Evolutionary conservation across 2,113 vertebrate genomes (phyloP), one percentile per base, ranked within the genome.

Genomic region (Odobenus rosmarus): DNA sequence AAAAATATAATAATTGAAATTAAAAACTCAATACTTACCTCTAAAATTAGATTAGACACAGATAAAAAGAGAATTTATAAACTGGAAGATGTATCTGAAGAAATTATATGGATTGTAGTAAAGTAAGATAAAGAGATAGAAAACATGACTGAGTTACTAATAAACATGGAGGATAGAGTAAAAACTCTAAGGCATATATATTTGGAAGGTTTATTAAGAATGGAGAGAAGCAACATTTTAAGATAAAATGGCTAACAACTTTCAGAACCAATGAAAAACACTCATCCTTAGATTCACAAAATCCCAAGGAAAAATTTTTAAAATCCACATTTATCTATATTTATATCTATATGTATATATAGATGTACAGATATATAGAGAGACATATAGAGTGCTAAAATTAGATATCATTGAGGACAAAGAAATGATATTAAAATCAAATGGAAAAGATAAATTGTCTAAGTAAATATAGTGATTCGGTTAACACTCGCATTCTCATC

Each of bases 11-110:
- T 79, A 88, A 92, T 31, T 64, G 64, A 79, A 84, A 57, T 96
- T 67, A 46, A 93, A 88, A 92, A 59, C 14, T 55, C 9, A 95
- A 59, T 55, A 80, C 12, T 77, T 46, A 74, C 10, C 4, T 96
- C 2, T 90, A 42, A 90, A 26, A 84, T 80, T 11, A 72, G 16
- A 80, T 80, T 92, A 86, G 79, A 97, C 39, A 74, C 7, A 74
- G 49, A 80, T 80, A 92, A 72, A 72, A 89, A 74, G 72, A 93
- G 61, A 96, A n/a, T 72, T 81, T 80, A 69, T 89, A 81, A 42
- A 6, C 39, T 86, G 79, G 36, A 93, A 74, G 3, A 23, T 72
- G 53, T 57, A 76, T 15, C 10, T 86, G 42, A 82, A 90, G 33
- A 95, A 92, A 81, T 81, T n/a, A 59, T 76, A 28, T 90, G 23